Evolutionary conservation across 2,113 vertebrate genomes (phyloP).

Genomic region (Melospiza georgiana): DNA sequence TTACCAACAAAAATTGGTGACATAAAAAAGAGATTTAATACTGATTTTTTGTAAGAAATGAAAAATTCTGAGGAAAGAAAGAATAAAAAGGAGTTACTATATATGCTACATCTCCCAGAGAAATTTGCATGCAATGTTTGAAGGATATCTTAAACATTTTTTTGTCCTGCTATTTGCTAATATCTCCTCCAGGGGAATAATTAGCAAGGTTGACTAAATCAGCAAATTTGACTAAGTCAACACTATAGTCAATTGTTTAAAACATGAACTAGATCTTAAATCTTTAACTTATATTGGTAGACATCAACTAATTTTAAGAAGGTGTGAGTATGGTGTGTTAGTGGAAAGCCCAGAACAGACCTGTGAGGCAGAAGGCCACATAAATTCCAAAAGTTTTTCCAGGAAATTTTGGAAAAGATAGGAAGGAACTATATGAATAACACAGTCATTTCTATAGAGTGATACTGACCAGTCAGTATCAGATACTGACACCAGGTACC

Average conservation of each 20-base stretch:
- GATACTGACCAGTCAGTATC: neutral
- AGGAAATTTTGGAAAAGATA: neutral
- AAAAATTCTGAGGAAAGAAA: neutral
- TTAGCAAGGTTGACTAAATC: neutral
- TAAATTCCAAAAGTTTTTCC: neutral
- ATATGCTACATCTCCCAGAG: neutral
- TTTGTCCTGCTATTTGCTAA: neutral
- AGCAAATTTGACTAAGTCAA: neutral
- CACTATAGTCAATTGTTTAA: neutral
- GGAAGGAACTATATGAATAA: neutral
- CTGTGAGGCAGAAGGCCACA: neutral
- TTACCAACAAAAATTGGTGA: neutral
- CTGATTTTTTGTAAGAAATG: neutral
- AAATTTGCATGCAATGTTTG: neutral
- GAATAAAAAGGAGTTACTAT: neutral
- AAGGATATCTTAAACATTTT: neutral
- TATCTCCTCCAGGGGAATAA: neutral
- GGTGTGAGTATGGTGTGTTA: accelerated
- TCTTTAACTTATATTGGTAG: neutral
- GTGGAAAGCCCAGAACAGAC: neutral
- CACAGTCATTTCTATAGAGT: accelerated
- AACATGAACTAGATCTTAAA: neutral
- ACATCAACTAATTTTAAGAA: neutral
- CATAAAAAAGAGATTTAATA: neutral
- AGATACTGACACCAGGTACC: neutral